phyloP scores from a whole-genome alignment of 1,140 invertebrate species.

The Drosophila willistoni region DNA sequence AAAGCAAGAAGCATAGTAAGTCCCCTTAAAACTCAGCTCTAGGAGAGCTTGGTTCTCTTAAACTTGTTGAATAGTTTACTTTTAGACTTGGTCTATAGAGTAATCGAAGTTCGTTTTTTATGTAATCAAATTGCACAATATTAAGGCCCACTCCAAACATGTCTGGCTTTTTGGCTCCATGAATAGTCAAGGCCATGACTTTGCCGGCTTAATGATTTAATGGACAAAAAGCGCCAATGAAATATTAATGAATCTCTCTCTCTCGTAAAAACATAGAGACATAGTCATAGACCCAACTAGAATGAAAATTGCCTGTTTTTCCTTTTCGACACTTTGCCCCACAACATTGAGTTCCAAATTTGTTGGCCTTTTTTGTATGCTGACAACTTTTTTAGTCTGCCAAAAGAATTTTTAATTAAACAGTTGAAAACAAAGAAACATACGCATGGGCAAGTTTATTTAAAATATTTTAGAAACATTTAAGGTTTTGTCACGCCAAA shows the following conservation, averaged over 20 bases:
- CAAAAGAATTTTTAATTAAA: constrained; percentile 7
- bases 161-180: constrained; percentile 13
- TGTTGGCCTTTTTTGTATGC: background rate
- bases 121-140: background rate
- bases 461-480: constrained; percentile 5
- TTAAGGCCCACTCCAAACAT: background rate
- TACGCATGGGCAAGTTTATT: background rate
- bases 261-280: background rate
- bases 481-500: constrained; percentile 9
- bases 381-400: background rate
- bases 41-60: too few relatives aligned
- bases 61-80: too few relatives aligned
- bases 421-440: background rate
- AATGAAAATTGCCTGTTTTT: constrained; percentile 22
- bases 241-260: constrained; percentile 43
- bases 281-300: constrained; percentile 33
- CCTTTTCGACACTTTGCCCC: constrained; percentile 20
- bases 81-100: too few relatives aligned
- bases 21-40: too few relatives aligned
- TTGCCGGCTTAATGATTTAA: constrained; percentile 36
- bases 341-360: background rate
- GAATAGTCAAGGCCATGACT: constrained; percentile 49
- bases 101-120: background rate
- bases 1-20: background rate
- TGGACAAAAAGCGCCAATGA: constrained; percentile 36